Conservation (phyloP, 2,888 invertebrate species). For the Invenusta paracnida region DNA sequence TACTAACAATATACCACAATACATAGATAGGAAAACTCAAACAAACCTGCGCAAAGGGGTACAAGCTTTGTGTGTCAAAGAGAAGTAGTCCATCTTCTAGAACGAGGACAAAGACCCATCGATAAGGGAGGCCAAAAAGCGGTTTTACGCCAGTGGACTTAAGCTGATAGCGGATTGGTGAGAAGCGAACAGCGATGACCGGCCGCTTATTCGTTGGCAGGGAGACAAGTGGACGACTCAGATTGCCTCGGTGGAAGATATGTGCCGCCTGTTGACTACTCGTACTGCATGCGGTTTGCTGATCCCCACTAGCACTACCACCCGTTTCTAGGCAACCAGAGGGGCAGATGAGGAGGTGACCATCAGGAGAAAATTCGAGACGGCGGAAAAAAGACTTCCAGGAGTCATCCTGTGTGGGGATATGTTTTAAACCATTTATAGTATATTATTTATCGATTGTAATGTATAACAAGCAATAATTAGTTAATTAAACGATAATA, state of each 20-base stretch:
- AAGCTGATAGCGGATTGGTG: conserved; percentile 33
- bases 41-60: conserved; percentile 52
- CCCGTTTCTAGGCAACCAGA: conserved; percentile 69
- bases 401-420: conserved; percentile 85
- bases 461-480: too few species aligned
- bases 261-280: conserved; percentile 42
- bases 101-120: conserved; percentile 75
- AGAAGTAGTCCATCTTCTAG: conserved; percentile 77
- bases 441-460: too few species aligned
- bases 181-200: conserved; percentile 44
- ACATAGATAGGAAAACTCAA: neutral
- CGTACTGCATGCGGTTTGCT: neutral
- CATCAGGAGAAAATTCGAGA: conserved; percentile 83
- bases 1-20: conserved; percentile 13
- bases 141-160: neutral
- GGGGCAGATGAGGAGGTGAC: conserved; percentile 80
- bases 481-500: too few species aligned
- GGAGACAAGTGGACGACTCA: conserved; percentile 39
- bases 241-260: conserved; percentile 39
- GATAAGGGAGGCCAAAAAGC: conserved; percentile 42
- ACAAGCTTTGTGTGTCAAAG: conserved; percentile 74
- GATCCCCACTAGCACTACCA: neutral
- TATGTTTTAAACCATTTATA: too few species aligned
- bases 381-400: conserved; percentile 87
- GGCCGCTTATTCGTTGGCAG: conserved; percentile 41